Evolutionary conservation across 2,797 vertebrate species (phyloP).

Genomic region (Chaetophractus vellerosus): DNA sequence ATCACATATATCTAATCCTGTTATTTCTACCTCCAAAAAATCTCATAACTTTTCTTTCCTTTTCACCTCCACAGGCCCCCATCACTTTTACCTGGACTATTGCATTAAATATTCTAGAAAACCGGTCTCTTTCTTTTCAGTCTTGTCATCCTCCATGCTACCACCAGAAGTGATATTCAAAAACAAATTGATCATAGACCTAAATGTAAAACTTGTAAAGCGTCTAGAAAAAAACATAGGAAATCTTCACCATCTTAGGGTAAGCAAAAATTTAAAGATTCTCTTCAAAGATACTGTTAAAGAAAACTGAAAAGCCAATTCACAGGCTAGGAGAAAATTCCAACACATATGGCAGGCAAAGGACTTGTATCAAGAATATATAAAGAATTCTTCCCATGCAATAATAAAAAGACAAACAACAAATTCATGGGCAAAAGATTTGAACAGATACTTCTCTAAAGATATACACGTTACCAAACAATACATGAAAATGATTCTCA

Average conservation of each 20-base stretch:
- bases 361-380: not conserved
- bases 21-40: not conserved
- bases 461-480: too few relatives aligned
- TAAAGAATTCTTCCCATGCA: not conserved
- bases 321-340: not conserved
- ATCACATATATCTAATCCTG: not conserved
- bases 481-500: too few relatives aligned
- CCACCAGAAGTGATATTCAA: not conserved
- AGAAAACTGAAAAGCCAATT: not conserved
- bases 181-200: not conserved
- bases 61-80: not conserved
- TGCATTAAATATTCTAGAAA: not conserved
- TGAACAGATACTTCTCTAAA: too few relatives aligned
- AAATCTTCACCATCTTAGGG: too few relatives aligned
- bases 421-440: too few relatives aligned
- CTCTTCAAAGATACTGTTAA: too few relatives aligned
- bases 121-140: not conserved
- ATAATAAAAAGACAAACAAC: too few relatives aligned
- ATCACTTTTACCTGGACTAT: not conserved
- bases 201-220: too few relatives aligned
- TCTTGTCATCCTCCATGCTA: not conserved
- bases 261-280: too few relatives aligned
- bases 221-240: too few relatives aligned
- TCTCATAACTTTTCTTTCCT: not conserved
- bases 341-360: not conserved